A percentile compares a stretch with the other conserved stretches of the same genome.
phyloP scores from a whole-genome alignment of 2,888 invertebrate species.

The Macrophya alboannulata region DNA sequence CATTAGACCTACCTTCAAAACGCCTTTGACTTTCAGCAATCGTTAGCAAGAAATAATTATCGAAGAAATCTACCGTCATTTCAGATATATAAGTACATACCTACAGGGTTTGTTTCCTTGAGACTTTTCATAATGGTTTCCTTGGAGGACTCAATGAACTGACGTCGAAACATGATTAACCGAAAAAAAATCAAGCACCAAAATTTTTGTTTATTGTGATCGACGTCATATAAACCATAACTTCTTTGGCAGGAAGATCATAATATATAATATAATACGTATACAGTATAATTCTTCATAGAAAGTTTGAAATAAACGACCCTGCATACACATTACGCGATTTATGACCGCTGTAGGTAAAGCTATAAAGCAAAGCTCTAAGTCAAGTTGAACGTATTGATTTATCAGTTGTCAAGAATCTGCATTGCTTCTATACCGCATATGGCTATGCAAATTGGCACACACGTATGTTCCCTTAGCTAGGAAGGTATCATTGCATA shows the following conservation, averaged over 20 bases:
- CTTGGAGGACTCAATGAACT: not conserved
- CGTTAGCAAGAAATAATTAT: constrained; percentile 38
- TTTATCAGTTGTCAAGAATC: constrained; percentile 55
- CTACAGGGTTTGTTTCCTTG: not conserved
- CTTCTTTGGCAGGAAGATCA: not conserved
- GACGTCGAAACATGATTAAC: not conserved
- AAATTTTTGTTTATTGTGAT: not conserved
- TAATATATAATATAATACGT: not conserved
- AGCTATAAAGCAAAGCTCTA: not conserved
- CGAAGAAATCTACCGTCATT: constrained; percentile 4
- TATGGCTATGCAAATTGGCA: constrained; percentile 49
- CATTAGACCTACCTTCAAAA: constrained; percentile 4
- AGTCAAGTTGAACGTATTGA: constrained; percentile 35
- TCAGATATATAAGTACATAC: not conserved
- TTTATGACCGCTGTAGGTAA: not conserved
- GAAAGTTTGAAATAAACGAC: not conserved
- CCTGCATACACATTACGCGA: constrained; percentile 11
- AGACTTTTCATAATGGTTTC: not conserved
- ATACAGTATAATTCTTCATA: not conserved
- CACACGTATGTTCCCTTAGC: constrained; percentile 42
- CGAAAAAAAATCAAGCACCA: not conserved
- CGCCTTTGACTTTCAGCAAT: constrained; percentile 41
- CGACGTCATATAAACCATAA: not conserved
- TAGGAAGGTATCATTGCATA: constrained; percentile 51
- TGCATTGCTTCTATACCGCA: not conserved